A percentile compares a stretch with the other conserved stretches of the same genome.
Conservation (phyloP, 2,888 invertebrate genomes). For the Thymelicus acteon region DNA sequence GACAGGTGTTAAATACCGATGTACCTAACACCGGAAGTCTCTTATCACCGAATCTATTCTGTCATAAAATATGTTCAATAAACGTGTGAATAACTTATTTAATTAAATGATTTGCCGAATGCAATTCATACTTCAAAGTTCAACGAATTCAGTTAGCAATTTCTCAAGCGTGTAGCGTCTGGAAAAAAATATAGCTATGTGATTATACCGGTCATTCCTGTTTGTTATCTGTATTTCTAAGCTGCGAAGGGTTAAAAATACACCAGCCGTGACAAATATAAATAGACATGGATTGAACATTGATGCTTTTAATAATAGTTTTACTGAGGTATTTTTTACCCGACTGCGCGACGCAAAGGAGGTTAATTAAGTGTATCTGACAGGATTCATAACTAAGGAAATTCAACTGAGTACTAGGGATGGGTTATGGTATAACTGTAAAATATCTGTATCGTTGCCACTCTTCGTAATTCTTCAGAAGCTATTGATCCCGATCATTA, state of each 20-base stretch:
- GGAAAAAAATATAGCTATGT: slow-evolving; percentile 23
- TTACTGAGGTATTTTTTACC: neutral
- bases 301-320: neutral
- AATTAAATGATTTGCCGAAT: slow-evolving; percentile 23
- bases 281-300: slow-evolving; percentile 13
- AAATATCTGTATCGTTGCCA: no score
- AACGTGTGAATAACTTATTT: slow-evolving; percentile 19
- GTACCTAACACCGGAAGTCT: neutral
- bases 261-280: slow-evolving; percentile 19
- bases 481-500: no score
- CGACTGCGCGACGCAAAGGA: no score
- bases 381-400: no score
- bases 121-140: slow-evolving; percentile 10
- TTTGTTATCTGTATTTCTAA: slow-evolving; percentile 36
- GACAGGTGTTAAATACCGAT: neutral
- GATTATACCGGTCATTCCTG: slow-evolving; percentile 32
- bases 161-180: slow-evolving; percentile 29
- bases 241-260: slow-evolving; percentile 31
- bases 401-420: no score
- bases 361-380: neutral
- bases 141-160: slow-evolving; percentile 27
- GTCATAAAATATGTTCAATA: neutral
- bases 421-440: no score
- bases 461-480: no score
- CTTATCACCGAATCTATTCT: neutral